These are phyloP conservation scores for Zingel zingel DNA, from an alignment of 2,113 vertebrate species.

Conservation along the genomic window DNA sequence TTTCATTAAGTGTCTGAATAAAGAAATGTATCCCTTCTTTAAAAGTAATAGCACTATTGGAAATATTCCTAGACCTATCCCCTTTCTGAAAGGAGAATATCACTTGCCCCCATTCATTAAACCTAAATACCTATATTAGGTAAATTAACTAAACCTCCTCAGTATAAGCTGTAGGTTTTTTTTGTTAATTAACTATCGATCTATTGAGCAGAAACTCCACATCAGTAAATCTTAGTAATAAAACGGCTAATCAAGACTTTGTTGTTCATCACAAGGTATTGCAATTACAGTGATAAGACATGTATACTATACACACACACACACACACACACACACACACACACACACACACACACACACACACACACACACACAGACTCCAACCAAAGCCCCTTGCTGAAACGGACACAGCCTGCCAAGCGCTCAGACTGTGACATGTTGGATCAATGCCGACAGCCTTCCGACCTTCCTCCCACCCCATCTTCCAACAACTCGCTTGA, in stretches of 20 bases:
- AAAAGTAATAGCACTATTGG: neutral
- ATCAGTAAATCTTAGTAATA: conserved; percentile 14
- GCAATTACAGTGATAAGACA: conserved; percentile 23
- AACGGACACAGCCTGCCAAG: conserved; percentile 24
- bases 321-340: conserved; percentile 5
- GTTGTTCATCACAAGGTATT: conserved; percentile 8
- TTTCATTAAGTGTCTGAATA: neutral
- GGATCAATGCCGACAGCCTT: conserved; percentile 51
- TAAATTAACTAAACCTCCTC: neutral
- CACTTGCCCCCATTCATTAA: neutral
- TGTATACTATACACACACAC: neutral
- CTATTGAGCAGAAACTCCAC: conserved; percentile 1
- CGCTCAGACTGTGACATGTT: conserved; percentile 35
- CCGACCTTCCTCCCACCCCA: conserved; percentile 38
- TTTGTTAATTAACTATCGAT: neutral
- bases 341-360: neutral
- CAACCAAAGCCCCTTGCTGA: conserved; percentile 30
- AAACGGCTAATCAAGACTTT: conserved; percentile 21
- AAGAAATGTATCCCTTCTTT: neutral
- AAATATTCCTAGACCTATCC: neutral
- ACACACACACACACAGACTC: neutral
- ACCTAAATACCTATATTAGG: neutral
- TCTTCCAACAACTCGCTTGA: conserved; percentile 55
- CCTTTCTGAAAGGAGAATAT: neutral
- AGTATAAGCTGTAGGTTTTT: neutral